These are phyloP conservation scores for Lycocorax pyrrhopterus DNA, from an alignment of 2,113 vertebrate genomes.

Conservation along the genomic window DNA sequence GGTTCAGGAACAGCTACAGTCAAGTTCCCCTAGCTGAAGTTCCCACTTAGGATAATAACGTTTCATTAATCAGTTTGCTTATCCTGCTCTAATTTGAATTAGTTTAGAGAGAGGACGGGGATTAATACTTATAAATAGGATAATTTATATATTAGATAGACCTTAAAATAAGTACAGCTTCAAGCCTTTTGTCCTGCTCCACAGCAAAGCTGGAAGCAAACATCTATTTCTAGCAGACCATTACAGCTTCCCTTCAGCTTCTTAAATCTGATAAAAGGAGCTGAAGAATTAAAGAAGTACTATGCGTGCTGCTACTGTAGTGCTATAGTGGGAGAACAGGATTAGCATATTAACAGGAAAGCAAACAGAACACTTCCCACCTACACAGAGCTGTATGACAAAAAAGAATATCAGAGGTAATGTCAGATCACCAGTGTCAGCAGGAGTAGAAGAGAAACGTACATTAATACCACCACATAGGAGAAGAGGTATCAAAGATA, in stretches of 20 bases:
- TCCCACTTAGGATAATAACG: not conserved
- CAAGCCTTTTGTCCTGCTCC: not conserved
- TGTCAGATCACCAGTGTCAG: not conserved
- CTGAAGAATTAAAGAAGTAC: not conserved
- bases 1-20: not conserved
- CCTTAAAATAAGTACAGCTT: not conserved
- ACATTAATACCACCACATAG: not conserved
- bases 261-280: not conserved
- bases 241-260: not conserved
- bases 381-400: not conserved
- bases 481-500: not conserved
- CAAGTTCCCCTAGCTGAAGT: not conserved
- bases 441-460: not conserved
- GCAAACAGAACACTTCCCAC: not conserved
- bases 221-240: not conserved
- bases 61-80: not conserved
- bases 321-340: not conserved
- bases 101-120: not conserved
- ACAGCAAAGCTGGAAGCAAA: not conserved
- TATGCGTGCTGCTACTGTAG: not conserved
- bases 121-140: not conserved
- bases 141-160: not conserved
- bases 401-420: not conserved
- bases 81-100: not conserved
- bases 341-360: not conserved